Percentiles rank a stretch among this genome's conserved stretches.
These are phyloP conservation scores for Cygnus olor DNA, from an alignment of 2,797 vertebrate species.

Conservation along the genomic window DNA sequence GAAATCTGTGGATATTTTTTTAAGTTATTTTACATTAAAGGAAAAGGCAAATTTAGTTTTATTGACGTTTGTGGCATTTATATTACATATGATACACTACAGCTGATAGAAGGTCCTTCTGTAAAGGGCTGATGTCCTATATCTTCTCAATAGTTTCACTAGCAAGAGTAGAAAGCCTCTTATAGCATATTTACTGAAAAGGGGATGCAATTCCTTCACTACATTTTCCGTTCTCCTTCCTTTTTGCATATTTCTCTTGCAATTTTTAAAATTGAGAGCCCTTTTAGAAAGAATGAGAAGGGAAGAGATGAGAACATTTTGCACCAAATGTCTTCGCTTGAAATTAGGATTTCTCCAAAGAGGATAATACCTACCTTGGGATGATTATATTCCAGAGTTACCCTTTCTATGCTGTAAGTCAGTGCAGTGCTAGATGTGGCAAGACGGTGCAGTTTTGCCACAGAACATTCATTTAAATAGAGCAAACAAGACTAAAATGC, in stretches of 20 bases:
- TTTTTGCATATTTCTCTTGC: background rate
- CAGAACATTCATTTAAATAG: background rate
- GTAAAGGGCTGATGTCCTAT: background rate
- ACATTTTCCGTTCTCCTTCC: background rate
- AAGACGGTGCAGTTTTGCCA: background rate
- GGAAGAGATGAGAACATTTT: background rate
- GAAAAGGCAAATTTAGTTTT: background rate
- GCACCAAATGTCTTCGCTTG: background rate
- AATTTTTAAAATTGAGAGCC: background rate
- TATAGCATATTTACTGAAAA: background rate
- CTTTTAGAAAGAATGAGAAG: background rate
- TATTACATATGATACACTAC: background rate
- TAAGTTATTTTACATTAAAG: background rate
- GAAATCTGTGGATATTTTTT: background rate
- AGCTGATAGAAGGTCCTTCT: background rate
- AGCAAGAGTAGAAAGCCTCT: background rate
- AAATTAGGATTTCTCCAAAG: background rate
- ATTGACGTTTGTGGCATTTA: background rate
- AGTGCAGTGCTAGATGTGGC: background rate
- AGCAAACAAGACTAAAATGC: background rate
- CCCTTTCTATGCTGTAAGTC: background rate
- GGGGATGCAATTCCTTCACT: background rate
- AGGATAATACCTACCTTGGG: background rate
- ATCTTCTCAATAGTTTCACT: background rate
- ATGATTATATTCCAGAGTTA: background rate